These are phyloP conservation scores for Mionectes macconnelli DNA, from an alignment of 2,113 vertebrate species.

Conservation along the genomic window DNA sequence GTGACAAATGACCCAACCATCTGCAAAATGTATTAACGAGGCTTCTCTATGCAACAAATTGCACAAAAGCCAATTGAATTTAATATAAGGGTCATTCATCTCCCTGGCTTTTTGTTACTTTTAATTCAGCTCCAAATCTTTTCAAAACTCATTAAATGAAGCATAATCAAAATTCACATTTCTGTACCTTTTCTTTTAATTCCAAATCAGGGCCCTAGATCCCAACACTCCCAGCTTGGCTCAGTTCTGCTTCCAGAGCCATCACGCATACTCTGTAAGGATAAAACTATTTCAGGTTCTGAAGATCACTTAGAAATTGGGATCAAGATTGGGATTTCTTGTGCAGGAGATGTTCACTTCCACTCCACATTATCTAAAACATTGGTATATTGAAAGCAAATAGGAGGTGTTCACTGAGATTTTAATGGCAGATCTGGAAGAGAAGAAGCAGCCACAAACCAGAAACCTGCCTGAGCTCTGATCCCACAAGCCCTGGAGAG, in stretches of 20 bases:
- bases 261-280: background rate
- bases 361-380: background rate
- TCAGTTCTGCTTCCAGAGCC: background rate
- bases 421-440: background rate
- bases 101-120: constrained; percentile 65
- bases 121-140: constrained; percentile 70
- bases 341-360: background rate
- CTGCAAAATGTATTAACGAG: constrained; percentile 71
- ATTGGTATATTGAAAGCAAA: background rate
- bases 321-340: background rate
- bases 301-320: background rate
- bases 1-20: constrained; percentile 67
- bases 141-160: constrained; percentile 72
- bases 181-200: constrained; percentile 5
- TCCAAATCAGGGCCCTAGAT: background rate
- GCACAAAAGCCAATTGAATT: constrained; percentile 72
- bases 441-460: background rate
- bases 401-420: rapidly evolving
- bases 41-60: constrained; percentile 68
- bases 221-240: background rate
- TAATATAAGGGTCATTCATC: constrained; percentile 68
- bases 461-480: background rate
- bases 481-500: background rate
- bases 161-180: constrained; percentile 71
- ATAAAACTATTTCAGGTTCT: background rate